phyloP scores from a whole-genome alignment of 30 jellyfish, hydroid and myxozoan species.

The Haliclystus octoradiatus region DNA sequence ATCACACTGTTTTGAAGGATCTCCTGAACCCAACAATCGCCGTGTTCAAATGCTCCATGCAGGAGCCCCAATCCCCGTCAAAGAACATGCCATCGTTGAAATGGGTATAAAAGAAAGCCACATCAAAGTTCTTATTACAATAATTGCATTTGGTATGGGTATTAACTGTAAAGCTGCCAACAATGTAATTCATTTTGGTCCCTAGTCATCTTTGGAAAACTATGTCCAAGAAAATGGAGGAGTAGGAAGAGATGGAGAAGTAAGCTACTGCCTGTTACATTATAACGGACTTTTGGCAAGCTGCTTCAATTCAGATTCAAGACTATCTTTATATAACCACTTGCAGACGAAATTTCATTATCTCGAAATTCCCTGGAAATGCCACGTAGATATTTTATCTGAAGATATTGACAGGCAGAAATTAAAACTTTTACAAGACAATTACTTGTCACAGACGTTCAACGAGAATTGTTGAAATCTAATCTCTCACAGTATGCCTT shows the following conservation, averaged over 20 bases:
- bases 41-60: constrained; percentile 33
- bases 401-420: no score
- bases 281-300: constrained; percentile 15
- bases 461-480: constrained; percentile 17
- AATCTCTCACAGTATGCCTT: constrained; percentile 15
- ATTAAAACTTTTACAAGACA: no score
- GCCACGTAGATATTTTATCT: no score
- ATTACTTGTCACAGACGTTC: no score
- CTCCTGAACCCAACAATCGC: no score
- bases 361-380: not conserved
- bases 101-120: not conserved
- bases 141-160: constrained; percentile 21
- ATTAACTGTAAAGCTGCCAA: not conserved
- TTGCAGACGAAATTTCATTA: constrained; percentile 8
- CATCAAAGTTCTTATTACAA: not conserved
- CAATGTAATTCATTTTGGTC: constrained; percentile 19
- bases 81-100: constrained; percentile 2
- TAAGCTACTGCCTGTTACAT: constrained; percentile 2
- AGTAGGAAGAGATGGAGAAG: constrained; percentile 5
- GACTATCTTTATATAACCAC: not conserved
- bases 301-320: constrained; percentile 7
- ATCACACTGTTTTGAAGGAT: no score
- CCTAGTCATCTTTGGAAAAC: not conserved
- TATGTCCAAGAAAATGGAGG: constrained; percentile 21
- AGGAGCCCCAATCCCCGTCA: constrained; percentile 17